Evolutionary conservation across 2,797 vertebrate genomes (phyloP), one percentile per base, ranked within the genome.

Genomic region (Podargus strigoides): DNA sequence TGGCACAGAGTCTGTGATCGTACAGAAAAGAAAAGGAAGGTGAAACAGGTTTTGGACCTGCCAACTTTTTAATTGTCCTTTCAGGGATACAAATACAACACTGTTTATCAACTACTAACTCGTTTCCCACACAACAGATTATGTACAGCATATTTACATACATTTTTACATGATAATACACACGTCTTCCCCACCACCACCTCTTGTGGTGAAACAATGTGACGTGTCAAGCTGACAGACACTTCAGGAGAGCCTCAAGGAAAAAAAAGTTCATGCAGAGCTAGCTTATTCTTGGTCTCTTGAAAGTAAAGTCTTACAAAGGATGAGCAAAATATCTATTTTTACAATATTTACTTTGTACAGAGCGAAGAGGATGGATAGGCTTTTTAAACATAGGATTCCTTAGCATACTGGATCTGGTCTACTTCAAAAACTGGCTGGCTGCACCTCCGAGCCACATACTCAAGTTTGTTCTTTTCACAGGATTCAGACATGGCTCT

Each of bases 381-480:
- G 67, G 39, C 44, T 62, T 77, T 84, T 98, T 98, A 99, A 92
- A 99, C 98, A 3, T 99, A 99, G 46, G 99, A 99, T 97, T 99
- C 99, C 97, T 99, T 99, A n/a, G 98, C 98, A 28, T 98, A 98
- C 6, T 97, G 98, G 74, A 99, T 95, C 23, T 98, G 97, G 42
- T 97, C 97, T 11, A 90, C 98, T 81, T 99, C 99, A 93, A 99
- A 99, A 92, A 98, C 92, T 0, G 98, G 98, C 91, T 99, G 99
- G 95, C 98, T 99, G 73, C 98, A 99, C 52, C 98, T 98, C 32
- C 30, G 97, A 16, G 93, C 96, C 83, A 98, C 47, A 2, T 63
- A 95, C 36, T 98, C 98, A 0, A 92, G 97, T 49, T 75, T 98
- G 16, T 90, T 93, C 41, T 89, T 97, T 28, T 97, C 97, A 44